Evolutionary conservation across 2,888 invertebrate genomes (phyloP).

Genomic region (Apantesis nais): DNA sequence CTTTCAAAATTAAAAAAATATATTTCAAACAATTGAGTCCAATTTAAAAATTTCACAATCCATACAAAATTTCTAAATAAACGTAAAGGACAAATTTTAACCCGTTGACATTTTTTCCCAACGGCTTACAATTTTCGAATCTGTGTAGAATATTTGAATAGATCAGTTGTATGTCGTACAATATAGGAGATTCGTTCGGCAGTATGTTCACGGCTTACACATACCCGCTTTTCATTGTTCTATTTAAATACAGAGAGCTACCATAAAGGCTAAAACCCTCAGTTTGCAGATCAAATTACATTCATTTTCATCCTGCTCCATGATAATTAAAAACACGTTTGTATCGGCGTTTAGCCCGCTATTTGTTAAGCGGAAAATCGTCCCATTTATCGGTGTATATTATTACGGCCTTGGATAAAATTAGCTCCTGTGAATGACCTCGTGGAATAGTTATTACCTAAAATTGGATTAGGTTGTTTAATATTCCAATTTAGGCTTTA

Average conservation of each 20-base stretch:
- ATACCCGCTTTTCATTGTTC: constrained; percentile 73
- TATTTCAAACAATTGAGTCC: not conserved
- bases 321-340: constrained; percentile 71
- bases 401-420: not conserved
- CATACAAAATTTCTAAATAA: not conserved
- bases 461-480: not conserved
- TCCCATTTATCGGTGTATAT: constrained; percentile 27
- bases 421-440: not conserved
- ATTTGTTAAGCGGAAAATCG: constrained; percentile 54
- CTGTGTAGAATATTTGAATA: not conserved
- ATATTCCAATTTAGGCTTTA: too few species aligned
- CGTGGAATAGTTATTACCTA: not conserved
- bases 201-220: constrained; percentile 36
- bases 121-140: not conserved
- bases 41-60: not conserved
- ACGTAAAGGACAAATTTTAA: not conserved
- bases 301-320: constrained; percentile 54
- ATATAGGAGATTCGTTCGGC: not conserved
- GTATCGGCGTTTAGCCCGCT: constrained; percentile 53
- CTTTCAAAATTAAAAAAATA: not conserved
- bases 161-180: not conserved
- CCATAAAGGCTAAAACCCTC: constrained; percentile 56
- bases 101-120: not conserved
- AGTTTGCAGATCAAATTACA: constrained; percentile 64
- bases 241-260: constrained; percentile 61